Evolutionary conservation across 2,888 invertebrate genomes (phyloP), one percentile per base, ranked within the genome.

Genomic region (Mesopsocus fuscifrons): DNA sequence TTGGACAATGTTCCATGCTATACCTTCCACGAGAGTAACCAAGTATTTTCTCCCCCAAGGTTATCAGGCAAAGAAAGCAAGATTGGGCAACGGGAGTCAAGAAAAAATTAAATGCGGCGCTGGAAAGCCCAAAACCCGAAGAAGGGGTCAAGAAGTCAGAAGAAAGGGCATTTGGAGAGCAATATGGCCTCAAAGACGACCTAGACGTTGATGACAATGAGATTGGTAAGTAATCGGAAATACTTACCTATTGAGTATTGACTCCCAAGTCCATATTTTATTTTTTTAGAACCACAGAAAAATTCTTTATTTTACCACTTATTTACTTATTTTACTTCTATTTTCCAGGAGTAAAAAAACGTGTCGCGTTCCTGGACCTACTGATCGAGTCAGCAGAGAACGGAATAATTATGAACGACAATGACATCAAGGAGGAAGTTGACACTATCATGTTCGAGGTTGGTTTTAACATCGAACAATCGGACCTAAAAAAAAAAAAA

Each of bases 391-490:
- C 83, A 45, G 76, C 83, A 40, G 77, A 82, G 55, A 81, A 77
- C 52, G 78, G 79, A 9, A 73, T 66, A 43, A 72, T 70, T 35
- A 73, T 84, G 47, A 76, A 69, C 34, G 83, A 84, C 49, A 69
- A 73, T 49, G 83, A 85, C 62, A 82, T 85, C 48, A 82, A 81
- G 58, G 82, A 85, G 57, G 82, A 85, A 66, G 83, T 83, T 1
- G 80, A 83, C 53, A 84, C 83, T 0, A 84, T 85, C 45, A 85
- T 85, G 84, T 84, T 84, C 57, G 80, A 91, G 72, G 83, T 73
- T 57, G 51, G n/a, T n/a, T n/a, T n/a, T n/a, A n/a, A n/a, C n/a
- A n/a, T n/a, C n/a, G n/a, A n/a, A n/a, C n/a, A n/a, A n/a, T n/a
- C n/a, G n/a, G n/a, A n/a, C n/a, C n/a, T n/a, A n/a, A n/a, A n/a